Evolutionary conservation across 2,113 vertebrate genomes (phyloP).

Genomic region (Gila orcuttii): DNA sequence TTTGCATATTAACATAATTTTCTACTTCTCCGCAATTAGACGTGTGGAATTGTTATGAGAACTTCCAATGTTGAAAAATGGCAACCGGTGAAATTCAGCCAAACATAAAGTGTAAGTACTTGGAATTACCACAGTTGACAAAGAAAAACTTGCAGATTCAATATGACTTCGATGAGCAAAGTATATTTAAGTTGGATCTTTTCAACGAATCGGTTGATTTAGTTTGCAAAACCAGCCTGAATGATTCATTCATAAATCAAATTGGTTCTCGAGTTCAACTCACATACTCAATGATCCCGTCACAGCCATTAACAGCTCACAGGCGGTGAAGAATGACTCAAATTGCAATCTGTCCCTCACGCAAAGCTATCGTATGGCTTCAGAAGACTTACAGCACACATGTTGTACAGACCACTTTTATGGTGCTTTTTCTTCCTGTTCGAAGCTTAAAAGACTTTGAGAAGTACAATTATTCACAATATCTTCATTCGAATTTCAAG

Average conservation of each 20-base stretch:
- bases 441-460: not conserved
- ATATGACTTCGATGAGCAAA: too few species aligned
- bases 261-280: not conserved
- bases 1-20: too few species aligned
- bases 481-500: not conserved
- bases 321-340: conserved; percentile 14
- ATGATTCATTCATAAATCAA: conserved; percentile 15
- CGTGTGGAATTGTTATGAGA: too few species aligned
- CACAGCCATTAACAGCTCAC: not conserved
- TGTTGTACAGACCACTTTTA: not conserved
- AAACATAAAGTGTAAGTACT: too few species aligned
- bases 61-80: too few species aligned
- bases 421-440: not conserved
- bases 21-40: too few species aligned
- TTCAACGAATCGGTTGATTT: not conserved
- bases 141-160: too few species aligned
- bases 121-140: too few species aligned
- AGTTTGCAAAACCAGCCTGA: not conserved
- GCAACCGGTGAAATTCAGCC: too few species aligned
- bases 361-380: not conserved
- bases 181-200: not conserved
- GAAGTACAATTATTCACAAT: not conserved
- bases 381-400: not conserved
- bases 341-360: conserved; percentile 18
- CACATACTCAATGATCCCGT: not conserved